A percentile compares a stretch with the other conserved stretches of the same genome.
Evolutionary conservation across 2,888 invertebrate species (phyloP).

Genomic region (Reticulitermes lucifugus): DNA sequence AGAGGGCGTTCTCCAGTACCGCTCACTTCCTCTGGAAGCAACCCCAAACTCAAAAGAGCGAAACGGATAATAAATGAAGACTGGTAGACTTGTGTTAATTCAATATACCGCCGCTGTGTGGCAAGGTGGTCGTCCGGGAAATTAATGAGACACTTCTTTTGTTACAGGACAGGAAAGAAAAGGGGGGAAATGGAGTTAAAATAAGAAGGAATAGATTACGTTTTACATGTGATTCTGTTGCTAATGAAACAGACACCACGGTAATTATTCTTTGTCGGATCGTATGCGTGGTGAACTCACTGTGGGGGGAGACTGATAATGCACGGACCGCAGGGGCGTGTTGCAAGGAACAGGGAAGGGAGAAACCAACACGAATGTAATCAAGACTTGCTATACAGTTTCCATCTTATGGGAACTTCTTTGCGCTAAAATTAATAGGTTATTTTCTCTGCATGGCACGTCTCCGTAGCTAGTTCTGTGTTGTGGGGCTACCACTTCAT

Average conservation of each 20-base stretch:
- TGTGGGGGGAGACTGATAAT: neutral
- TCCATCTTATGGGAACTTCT: neutral
- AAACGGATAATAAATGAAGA: slow-evolving; percentile 40
- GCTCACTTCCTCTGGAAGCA: too few relatives aligned
- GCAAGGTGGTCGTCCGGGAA: neutral
- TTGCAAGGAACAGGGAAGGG: neutral
- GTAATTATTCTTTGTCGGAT: neutral
- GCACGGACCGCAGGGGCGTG: neutral
- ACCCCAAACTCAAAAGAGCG: neutral
- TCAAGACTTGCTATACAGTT: neutral
- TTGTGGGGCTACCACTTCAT: too few relatives aligned
- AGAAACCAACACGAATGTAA: neutral
- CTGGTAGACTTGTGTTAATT: slow-evolving; percentile 39
- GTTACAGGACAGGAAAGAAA: neutral
- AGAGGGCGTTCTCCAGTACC: too few relatives aligned
- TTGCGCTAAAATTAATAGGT: neutral
- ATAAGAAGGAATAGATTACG: neutral
- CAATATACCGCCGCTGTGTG: neutral
- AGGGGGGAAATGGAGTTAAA: neutral
- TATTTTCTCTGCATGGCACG: too few relatives aligned
- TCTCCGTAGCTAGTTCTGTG: too few relatives aligned
- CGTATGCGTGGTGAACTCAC: neutral
- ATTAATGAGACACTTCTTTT: slow-evolving; percentile 40
- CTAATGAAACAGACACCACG: neutral
- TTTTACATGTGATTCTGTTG: slow-evolving; percentile 17